Evolutionary conservation across 1,140 invertebrate species (phyloP).

Genomic region (Solenopsis invicta): DNA sequence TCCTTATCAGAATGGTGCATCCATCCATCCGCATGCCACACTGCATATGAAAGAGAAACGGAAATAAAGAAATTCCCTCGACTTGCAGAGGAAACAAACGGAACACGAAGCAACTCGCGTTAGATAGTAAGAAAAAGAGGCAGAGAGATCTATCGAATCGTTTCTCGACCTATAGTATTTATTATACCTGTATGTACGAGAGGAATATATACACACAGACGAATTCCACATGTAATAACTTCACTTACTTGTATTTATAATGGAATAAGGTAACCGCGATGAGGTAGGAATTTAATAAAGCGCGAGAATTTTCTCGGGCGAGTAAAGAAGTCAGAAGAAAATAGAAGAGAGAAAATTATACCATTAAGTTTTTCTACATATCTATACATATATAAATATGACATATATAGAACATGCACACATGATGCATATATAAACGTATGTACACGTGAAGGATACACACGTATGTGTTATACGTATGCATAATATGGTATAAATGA

Average conservation of each 20-base stretch:
- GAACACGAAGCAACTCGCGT: slow-evolving; percentile 8
- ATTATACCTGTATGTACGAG: background rate
- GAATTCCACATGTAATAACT: slow-evolving; percentile 40
- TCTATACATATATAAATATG: slow-evolving; percentile 78
- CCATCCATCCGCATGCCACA: slow-evolving; percentile 2
- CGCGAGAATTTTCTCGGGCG: background rate
- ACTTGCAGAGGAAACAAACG: slow-evolving; percentile 27
- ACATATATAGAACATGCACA: slow-evolving; percentile 49
- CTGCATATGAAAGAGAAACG: background rate
- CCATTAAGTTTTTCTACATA: slow-evolving; percentile 83
- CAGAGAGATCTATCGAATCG: slow-evolving; percentile 38
- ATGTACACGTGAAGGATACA: slow-evolving; percentile 29
- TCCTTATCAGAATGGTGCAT: background rate
- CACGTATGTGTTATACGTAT: slow-evolving; percentile 43
- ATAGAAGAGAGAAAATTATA: slow-evolving; percentile 71
- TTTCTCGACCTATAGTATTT: slow-evolving; percentile 31
- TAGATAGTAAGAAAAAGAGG: slow-evolving; percentile 3
- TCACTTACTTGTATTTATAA: slow-evolving; percentile 54
- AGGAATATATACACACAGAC: slow-evolving; percentile 32
- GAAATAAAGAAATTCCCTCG: slow-evolving; percentile 7
- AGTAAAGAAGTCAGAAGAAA: slow-evolving; percentile 65
- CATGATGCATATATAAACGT: slow-evolving; percentile 61
- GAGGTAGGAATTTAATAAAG: slow-evolving; percentile 8
- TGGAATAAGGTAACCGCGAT: slow-evolving; percentile 20
- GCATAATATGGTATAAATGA: slow-evolving; percentile 75